These are phyloP conservation scores for Poecilia picta DNA, from an alignment of 2,797 vertebrate species.

Conservation along the genomic window DNA sequence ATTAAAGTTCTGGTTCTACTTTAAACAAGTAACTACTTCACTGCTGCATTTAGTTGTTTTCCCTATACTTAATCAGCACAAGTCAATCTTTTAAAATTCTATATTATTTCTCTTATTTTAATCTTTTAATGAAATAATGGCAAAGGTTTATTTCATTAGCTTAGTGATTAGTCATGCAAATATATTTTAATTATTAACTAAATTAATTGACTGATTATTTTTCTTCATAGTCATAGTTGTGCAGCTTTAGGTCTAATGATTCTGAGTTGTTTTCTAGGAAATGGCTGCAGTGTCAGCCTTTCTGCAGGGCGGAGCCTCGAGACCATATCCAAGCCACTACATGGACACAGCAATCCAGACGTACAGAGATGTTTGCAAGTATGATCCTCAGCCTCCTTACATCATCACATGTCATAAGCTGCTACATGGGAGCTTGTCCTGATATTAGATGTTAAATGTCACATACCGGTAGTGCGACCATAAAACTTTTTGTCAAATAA, in stretches of 20 bases:
- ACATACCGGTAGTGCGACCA: background rate
- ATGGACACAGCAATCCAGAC: conserved; percentile 99
- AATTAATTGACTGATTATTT: background rate
- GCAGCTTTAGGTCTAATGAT: background rate
- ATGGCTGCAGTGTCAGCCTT: conserved; percentile 98
- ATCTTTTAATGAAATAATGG: background rate
- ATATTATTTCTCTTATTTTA: background rate
- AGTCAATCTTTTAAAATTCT: background rate
- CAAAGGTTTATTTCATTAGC: background rate
- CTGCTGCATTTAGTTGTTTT: background rate
- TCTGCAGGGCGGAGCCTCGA: conserved; percentile 90
- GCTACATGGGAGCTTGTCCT: background rate
- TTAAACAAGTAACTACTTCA: background rate
- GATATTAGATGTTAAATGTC: background rate
- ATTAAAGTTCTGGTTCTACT: too few species aligned
- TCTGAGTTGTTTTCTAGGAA: conserved; percentile 80
- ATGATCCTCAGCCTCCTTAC: conserved; percentile 51
- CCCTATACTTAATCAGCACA: background rate
- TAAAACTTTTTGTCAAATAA: background rate
- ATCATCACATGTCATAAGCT: background rate
- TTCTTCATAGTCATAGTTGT: background rate
- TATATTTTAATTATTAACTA: background rate
- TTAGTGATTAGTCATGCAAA: background rate
- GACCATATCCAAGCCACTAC: conserved; percentile 96
- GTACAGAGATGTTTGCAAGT: conserved; percentile 97